Base-by-base conservation (phyloP, 2,113 vertebrate species). In the Brachyhypopomus occidentalis region DNA sequence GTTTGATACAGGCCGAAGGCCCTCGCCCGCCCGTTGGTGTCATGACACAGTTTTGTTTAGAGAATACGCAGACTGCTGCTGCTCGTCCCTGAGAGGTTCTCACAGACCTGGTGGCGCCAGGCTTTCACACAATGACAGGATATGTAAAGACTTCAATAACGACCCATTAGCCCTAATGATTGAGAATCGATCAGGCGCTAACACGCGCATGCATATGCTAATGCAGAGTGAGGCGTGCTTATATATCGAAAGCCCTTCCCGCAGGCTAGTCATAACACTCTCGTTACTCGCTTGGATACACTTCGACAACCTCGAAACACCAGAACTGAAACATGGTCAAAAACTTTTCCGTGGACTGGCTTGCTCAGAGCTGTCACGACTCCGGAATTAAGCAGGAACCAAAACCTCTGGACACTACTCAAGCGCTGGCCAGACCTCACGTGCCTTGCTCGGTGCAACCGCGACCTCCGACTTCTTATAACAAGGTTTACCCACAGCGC, bases 321-420 rank as follows among this genome's bases (percentile, higher is more conserved):
- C 73, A 41, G 27, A 70, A 22, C 8, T 30, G 11, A 7, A 90
- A 83, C 79, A 94, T 93, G 92, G 87, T 91, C 34, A 91, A 89
- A 78, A 91, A 81, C 79, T 95, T 95, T 79, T 94, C 96, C 0
- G 94, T 92, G 78, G 94, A 95, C 87, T 95, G 96, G 95, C 87
- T 97, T 64, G 92, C 95, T 0, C 92, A 90, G 87, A 96, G 95
- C 91, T 92, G 92, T 27, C 77, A 72, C 52, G 52, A 72, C n/a
- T 59, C 34, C 12, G 45, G 45, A 52, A 52, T 52, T 9, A 45
- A 62, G 0, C 56, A 81, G 2, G 78, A 73, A 0, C 48, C 12
- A 0, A 78, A 59, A 70, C 14, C 77, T 25, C 73, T 11, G 79
- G 84, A 87, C 2, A 14, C 48, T 0, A 23, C 56, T 0, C 22